Percentiles rank a stretch among this genome's conserved stretches.
phyloP scores from a whole-genome alignment of 2,797 vertebrate genomes.

The Spea hammondii region DNA sequence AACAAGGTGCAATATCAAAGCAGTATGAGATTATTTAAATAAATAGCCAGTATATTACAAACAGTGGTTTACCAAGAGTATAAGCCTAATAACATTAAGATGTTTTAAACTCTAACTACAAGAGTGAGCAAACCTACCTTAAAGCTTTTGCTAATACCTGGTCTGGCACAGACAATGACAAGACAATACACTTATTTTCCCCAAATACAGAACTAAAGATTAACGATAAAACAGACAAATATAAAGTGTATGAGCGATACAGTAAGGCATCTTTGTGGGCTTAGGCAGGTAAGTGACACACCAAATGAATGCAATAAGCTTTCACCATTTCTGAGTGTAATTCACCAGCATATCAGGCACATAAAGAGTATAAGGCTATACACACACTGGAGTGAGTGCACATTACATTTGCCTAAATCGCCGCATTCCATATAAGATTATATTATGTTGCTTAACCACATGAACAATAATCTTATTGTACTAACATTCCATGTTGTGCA shows the following conservation, averaged over 20 bases:
- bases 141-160: background rate
- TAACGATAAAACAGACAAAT: background rate
- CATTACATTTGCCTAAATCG: background rate
- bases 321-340: background rate
- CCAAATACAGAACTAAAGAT: background rate
- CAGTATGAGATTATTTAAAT: background rate
- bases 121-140: background rate
- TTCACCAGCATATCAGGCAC: constrained; percentile 45
- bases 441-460: too few species aligned
- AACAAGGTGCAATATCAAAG: constrained; percentile 12
- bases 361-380: constrained; percentile 59
- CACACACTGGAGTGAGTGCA: background rate
- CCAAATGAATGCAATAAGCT: constrained; percentile 54
- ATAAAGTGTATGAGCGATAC: constrained; percentile 63
- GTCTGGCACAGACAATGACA: background rate
- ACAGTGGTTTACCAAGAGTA: background rate
- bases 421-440: too few species aligned
- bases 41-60: constrained; percentile 4
- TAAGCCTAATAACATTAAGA: background rate
- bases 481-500: background rate
- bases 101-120: background rate
- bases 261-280: constrained; percentile 61
- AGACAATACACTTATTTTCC: background rate
- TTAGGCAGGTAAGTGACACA: constrained; percentile 50
- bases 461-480: background rate